Conservation (phyloP, 1,140 invertebrate species). For the Oreohelix idahoensis region DNA sequence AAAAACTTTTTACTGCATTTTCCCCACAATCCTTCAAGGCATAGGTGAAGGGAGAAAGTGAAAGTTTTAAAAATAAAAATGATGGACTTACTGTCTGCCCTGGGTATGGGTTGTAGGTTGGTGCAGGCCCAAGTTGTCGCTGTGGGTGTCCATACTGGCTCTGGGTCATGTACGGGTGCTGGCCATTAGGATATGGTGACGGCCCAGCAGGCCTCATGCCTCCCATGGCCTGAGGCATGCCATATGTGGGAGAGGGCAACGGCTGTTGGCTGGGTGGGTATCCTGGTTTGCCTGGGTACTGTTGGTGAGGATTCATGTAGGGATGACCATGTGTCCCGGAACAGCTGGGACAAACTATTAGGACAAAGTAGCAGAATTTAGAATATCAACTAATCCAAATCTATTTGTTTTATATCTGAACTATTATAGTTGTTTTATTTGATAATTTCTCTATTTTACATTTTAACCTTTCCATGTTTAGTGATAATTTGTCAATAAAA, state of each 20-base stretch:
- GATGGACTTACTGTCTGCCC: conserved; percentile 42
- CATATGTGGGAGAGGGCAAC: conserved; percentile 69
- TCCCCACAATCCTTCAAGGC: no score
- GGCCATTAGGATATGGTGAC: conserved; percentile 59
- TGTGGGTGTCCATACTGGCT: conserved; percentile 56
- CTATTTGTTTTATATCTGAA: no score
- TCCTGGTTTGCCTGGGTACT: conserved; percentile 60
- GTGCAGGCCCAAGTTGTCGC: conserved; percentile 44
- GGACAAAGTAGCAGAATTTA: no score
- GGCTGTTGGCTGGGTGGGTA: conserved; percentile 70
- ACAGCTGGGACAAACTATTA: conserved; percentile 47
- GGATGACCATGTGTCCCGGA: conserved; percentile 50
- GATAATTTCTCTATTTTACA: no score
- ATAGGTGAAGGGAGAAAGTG: no score
- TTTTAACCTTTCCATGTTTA: no score
- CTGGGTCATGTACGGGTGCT: conserved; percentile 61
- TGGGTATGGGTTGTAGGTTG: conserved; percentile 53
- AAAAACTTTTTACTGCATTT: no score
- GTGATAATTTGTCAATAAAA: no score
- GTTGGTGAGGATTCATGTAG: conserved; percentile 49
- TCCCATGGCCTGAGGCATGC: conserved; percentile 62
- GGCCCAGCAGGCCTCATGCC: conserved; percentile 60
- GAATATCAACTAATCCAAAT: no score
- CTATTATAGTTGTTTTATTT: no score
- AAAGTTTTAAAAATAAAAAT: no score